Conservation (phyloP, 1,140 invertebrate genomes). For the Tribolium castaneum region DNA sequence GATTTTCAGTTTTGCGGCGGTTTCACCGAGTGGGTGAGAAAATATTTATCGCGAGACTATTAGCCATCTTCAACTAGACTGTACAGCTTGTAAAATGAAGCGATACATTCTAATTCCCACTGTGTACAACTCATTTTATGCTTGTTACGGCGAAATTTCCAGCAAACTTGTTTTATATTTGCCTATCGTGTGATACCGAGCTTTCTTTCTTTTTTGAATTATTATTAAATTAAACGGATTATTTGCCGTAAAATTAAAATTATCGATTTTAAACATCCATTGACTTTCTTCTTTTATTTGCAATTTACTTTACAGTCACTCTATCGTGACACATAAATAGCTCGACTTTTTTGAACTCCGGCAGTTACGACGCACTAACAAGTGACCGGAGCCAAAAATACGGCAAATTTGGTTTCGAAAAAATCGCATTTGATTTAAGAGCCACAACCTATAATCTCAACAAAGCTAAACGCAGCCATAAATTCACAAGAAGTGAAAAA, state of each 20-base stretch:
- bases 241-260: conserved; percentile 3
- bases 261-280: not conserved
- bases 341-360: conserved; percentile 46
- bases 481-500: not conserved
- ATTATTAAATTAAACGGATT: conserved; percentile 11
- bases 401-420: not conserved
- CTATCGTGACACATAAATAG: not conserved
- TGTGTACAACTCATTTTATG: not conserved
- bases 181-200: not conserved
- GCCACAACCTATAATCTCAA: not conserved
- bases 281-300: not conserved
- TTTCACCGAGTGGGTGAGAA: conserved; percentile 37
- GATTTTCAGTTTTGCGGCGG: conserved; percentile 16
- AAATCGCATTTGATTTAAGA: not conserved
- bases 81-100: not conserved
- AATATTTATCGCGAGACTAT: conserved; percentile 39
- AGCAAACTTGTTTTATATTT: not conserved
- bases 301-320: not conserved
- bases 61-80: not conserved
- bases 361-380: conserved; percentile 49
- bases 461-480: not conserved
- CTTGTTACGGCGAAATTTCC: not conserved
- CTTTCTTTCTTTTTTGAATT: conserved; percentile 4
- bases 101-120: not conserved
- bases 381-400: conserved; percentile 53